Evolutionary conservation across 2,888 invertebrate species (phyloP).

Genomic region (Stomorhina lunata): DNA sequence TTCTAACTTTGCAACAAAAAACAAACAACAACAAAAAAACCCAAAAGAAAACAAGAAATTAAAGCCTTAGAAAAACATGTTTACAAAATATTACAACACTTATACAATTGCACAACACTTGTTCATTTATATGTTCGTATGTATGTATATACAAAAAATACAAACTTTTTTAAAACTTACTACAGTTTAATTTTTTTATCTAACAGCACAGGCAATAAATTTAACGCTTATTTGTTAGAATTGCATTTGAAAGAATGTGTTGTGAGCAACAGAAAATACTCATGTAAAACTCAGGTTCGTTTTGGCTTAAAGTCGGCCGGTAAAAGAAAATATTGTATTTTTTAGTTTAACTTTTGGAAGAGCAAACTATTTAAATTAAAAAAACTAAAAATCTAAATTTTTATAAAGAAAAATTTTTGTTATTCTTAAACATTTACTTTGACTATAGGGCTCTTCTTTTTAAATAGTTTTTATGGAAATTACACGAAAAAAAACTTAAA

Average conservation of each 20-base stretch:
- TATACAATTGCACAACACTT: slow-evolving; percentile 3
- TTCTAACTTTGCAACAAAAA: background rate
- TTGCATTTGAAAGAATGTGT: slow-evolving; percentile 4
- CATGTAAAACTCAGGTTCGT: slow-evolving; percentile 53
- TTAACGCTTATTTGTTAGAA: slow-evolving; percentile 66
- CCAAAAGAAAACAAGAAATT: slow-evolving; percentile 1
- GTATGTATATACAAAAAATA: slow-evolving; percentile 1
- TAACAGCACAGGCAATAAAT: slow-evolving; percentile 63
- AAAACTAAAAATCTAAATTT: slow-evolving; percentile 22
- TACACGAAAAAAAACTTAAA: slow-evolving; percentile 4
- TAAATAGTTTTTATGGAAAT: background rate
- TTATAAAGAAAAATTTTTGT: slow-evolving; percentile 47
- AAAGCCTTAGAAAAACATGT: slow-evolving; percentile 23
- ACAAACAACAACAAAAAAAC: background rate
- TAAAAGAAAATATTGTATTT: background rate
- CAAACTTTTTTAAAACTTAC: background rate
- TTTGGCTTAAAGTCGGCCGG: slow-evolving; percentile 18
- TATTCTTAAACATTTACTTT: slow-evolving; percentile 7
- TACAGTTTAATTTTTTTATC: slow-evolving; percentile 24
- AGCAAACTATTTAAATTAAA: background rate
- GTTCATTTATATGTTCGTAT: too few species aligned
- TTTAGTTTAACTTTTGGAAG: too few species aligned
- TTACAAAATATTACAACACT: slow-evolving; percentile 42
- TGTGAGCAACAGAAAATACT: slow-evolving; percentile 4
- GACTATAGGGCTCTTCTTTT: background rate